These are phyloP conservation scores for Pseudomugil tenellus DNA, from an alignment of 2,797 vertebrate genomes.

Conservation along the genomic window DNA sequence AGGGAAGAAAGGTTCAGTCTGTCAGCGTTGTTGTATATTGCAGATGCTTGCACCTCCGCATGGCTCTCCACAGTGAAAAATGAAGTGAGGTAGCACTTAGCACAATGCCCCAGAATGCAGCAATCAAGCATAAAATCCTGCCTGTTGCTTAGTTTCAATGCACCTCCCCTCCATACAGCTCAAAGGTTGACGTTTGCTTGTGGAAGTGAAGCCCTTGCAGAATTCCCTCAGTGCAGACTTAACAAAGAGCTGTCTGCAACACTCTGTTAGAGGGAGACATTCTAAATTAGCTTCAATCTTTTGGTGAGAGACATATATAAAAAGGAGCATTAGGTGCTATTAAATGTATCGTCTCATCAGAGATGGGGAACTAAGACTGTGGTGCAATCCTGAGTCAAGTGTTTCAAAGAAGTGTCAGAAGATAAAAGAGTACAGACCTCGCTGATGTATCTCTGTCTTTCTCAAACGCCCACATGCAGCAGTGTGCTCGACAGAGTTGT, in stretches of 20 bases:
- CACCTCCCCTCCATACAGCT: slow-evolving; percentile 9
- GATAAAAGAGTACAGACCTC: slow-evolving; percentile 45
- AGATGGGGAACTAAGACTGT: slow-evolving; percentile 26
- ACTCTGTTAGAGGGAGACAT: slow-evolving; percentile 32
- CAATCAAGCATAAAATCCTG: slow-evolving; percentile 74
- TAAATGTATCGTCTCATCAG: slow-evolving; percentile 33
- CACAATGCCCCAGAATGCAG: slow-evolving; percentile 69
- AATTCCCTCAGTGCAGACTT: slow-evolving; percentile 41
- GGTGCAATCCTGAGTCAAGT: slow-evolving; percentile 31
- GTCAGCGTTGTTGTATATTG: slow-evolving; percentile 54
- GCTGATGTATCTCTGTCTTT: slow-evolving; percentile 26
- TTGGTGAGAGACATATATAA: slow-evolving; percentile 38
- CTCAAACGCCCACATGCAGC: slow-evolving; percentile 44
- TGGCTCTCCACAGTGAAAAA: slow-evolving; percentile 67
- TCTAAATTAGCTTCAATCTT: slow-evolving; percentile 52
- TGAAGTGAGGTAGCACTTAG: slow-evolving; percentile 63
- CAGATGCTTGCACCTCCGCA: slow-evolving; percentile 58
- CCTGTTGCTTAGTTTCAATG: slow-evolving; percentile 69
- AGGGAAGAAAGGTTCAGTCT: slow-evolving; percentile 66
- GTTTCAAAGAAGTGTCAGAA: slow-evolving; percentile 42
- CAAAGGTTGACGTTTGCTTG: slow-evolving; percentile 46
- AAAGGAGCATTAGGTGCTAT: slow-evolving; percentile 28
- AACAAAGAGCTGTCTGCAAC: slow-evolving; percentile 36
- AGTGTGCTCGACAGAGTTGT: slow-evolving; percentile 28
- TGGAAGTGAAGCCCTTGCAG: slow-evolving; percentile 36